phyloP scores from a whole-genome alignment of 2,113 vertebrate genomes.

The Stictonetta naevosa region DNA sequence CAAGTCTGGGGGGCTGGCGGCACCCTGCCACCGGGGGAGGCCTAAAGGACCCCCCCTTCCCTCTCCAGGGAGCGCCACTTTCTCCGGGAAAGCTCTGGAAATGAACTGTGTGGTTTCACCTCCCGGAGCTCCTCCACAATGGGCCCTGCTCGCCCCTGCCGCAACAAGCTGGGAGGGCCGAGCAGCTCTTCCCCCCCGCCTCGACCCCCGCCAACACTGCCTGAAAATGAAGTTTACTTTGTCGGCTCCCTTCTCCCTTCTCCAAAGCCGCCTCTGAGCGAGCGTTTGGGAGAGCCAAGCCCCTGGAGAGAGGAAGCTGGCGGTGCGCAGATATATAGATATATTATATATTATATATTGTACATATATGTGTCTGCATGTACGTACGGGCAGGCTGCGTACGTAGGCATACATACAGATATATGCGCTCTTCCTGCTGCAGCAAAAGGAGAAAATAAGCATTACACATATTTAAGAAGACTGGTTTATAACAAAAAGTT shows the following conservation, averaged over 20 bases:
- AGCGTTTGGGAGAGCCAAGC: slow-evolving; percentile 27
- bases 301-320: slow-evolving; percentile 66
- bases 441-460: slow-evolving; percentile 74
- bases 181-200: slow-evolving; percentile 3
- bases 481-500: slow-evolving; percentile 76
- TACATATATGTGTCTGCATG: neutral
- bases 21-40: too few species aligned
- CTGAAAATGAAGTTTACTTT: slow-evolving; percentile 82
- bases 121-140: slow-evolving; percentile 72
- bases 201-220: slow-evolving; percentile 67
- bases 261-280: slow-evolving; percentile 40
- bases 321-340: slow-evolving; percentile 30
- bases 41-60: neutral
- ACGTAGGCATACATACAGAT: slow-evolving; percentile 35
- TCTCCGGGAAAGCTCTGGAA: slow-evolving; percentile 69
- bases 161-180: slow-evolving; percentile 47
- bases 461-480: slow-evolving; percentile 68
- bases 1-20: too few species aligned
- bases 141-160: slow-evolving; percentile 71
- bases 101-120: slow-evolving; percentile 57
- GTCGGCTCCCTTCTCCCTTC: slow-evolving; percentile 32
- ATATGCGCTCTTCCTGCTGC: slow-evolving; percentile 47
- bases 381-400: neutral
- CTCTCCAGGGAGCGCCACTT: slow-evolving; percentile 68
- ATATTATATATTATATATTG: neutral